These are phyloP conservation scores for Takifugu rubripes DNA, from an alignment of 2,797 vertebrate genomes.

Conservation along the genomic window DNA sequence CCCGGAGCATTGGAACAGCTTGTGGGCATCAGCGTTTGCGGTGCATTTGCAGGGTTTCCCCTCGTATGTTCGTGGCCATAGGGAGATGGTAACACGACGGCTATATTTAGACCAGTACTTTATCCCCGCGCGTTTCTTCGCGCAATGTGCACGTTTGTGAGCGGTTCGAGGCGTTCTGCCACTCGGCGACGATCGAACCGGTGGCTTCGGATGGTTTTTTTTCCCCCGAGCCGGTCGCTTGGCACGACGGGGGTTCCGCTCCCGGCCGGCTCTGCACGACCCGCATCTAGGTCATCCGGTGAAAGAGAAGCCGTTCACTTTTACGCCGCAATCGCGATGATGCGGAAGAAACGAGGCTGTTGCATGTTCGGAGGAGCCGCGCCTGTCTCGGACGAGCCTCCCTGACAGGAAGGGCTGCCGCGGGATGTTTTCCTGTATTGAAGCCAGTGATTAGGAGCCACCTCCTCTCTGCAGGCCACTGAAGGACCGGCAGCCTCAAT, in stretches of 20 bases:
- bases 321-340: conserved; percentile 12
- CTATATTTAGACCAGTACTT: conserved; percentile 71
- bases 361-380: conserved; percentile 19
- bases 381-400: conserved; percentile 40
- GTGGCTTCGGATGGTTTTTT: not conserved
- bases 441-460: conserved; percentile 66
- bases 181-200: not conserved
- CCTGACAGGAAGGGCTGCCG: conserved; percentile 58
- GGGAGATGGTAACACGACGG: conserved; percentile 52
- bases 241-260: conserved; percentile 35
- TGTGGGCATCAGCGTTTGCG: conserved; percentile 3
- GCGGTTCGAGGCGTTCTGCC: not conserved
- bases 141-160: conserved; percentile 20
- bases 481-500: conserved; percentile 50
- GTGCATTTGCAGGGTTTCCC: conserved; percentile 58
- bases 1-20: not conserved
- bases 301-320: conserved; percentile 9
- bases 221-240: not conserved
- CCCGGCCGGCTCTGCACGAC: conserved; percentile 28
- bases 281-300: conserved; percentile 53
- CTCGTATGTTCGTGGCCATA: conserved; percentile 35
- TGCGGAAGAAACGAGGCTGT: conserved; percentile 9
- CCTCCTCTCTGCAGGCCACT: conserved; percentile 58
- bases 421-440: conserved; percentile 67
- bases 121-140: conserved; percentile 25